These are phyloP conservation scores for Silurus asotus DNA, from an alignment of 2,113 vertebrate species.

Conservation along the genomic window DNA sequence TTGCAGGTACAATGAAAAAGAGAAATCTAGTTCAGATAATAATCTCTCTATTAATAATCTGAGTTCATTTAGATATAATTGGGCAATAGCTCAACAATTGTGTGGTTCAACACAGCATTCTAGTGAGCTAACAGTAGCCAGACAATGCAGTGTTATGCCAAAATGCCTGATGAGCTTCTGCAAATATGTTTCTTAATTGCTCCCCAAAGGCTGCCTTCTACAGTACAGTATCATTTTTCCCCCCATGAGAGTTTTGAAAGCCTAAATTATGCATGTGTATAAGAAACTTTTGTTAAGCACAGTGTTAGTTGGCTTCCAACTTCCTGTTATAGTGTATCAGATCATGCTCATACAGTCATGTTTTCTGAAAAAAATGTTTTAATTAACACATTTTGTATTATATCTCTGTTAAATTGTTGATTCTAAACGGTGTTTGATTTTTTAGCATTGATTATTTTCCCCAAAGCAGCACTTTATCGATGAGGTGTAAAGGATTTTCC, in stretches of 20 bases:
- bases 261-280: background rate
- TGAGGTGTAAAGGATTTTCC: slow-evolving; percentile 33
- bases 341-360: background rate
- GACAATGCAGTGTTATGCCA: background rate
- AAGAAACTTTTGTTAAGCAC: background rate
- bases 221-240: background rate
- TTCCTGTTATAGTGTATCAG: background rate
- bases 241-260: background rate
- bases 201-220: background rate
- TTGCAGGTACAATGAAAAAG: background rate
- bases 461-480: background rate
- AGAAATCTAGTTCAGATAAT: background rate
- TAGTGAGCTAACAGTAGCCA: background rate
- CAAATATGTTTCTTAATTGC: background rate
- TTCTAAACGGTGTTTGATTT: background rate
- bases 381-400: background rate
- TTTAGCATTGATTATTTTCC: background rate
- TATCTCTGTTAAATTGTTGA: background rate
- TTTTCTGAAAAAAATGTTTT: background rate
- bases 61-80: background rate
- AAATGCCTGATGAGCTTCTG: background rate
- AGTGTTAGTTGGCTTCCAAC: background rate
- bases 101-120: background rate
- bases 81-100: background rate
- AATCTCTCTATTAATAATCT: background rate